Evolutionary conservation across 2,888 invertebrate genomes (phyloP).

Genomic region (Aporophyla lueneburgensis): DNA sequence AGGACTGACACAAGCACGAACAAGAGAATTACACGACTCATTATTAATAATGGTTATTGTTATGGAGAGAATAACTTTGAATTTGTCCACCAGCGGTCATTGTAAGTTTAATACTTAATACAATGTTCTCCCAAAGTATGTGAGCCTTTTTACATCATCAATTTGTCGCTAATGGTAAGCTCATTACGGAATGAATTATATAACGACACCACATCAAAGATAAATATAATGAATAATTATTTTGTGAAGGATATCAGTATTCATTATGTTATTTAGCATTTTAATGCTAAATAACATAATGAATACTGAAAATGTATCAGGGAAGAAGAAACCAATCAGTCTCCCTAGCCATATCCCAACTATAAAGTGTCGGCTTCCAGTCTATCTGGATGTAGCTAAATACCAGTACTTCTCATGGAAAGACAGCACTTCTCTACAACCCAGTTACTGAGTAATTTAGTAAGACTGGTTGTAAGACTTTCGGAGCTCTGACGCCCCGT

Average conservation of each 20-base stretch:
- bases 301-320: not conserved
- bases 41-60: slow-evolving; percentile 41
- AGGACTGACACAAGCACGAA: not conserved
- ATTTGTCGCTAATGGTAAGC: not conserved
- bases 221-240: not conserved
- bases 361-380: no score
- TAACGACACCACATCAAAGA: no score
- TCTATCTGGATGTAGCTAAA: no score
- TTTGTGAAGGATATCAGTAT: no score
- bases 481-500: no score
- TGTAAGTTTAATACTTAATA: slow-evolving; percentile 26
- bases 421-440: no score
- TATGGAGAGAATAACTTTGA: slow-evolving; percentile 28
- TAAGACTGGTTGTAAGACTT: no score
- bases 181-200: slow-evolving; percentile 20
- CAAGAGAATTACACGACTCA: slow-evolving; percentile 8
- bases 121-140: slow-evolving; percentile 16
- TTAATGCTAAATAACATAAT: no score
- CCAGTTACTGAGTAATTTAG: no score
- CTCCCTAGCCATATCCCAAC: no score
- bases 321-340: not conserved
- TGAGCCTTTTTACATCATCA: slow-evolving; percentile 10
- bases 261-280: no score
- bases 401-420: no score
- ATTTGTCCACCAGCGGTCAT: slow-evolving; percentile 11